A percentile compares a stretch with the other conserved stretches of the same genome.
Evolutionary conservation across 2,888 invertebrate genomes (phyloP).

Genomic region (Ochropleura plecta): DNA sequence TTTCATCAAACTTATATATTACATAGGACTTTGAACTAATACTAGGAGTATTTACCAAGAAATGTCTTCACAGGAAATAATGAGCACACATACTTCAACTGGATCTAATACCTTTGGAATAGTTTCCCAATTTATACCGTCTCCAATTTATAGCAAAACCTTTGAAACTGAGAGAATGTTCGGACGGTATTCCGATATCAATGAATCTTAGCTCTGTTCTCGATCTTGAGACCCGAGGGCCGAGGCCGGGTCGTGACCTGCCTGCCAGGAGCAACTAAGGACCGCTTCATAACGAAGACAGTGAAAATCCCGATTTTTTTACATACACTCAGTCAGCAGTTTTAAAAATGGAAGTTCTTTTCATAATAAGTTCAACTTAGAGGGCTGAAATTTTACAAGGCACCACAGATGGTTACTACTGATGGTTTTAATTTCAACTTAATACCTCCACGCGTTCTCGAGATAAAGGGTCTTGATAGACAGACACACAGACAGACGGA

Average conservation of each 20-base stretch:
- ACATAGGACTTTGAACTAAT: conserved; percentile 26
- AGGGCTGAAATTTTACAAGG: no score
- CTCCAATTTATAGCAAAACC: conserved; percentile 66
- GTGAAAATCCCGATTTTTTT: conserved; percentile 14
- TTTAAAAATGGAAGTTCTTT: conserved; percentile 24
- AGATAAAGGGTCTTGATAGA: no score
- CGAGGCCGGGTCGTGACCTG: conserved; percentile 76
- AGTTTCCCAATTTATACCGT: conserved; percentile 62
- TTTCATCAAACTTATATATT: no score
- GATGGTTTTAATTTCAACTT: no score
- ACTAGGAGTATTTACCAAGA: conserved; percentile 7
- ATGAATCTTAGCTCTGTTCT: conserved; percentile 72
- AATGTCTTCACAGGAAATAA: conserved; percentile 37
- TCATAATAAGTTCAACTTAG: neutral
- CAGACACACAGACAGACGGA: no score
- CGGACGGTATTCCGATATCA: conserved; percentile 73
- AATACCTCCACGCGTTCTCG: no score
- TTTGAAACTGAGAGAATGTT: conserved; percentile 68
- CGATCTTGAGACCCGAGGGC: conserved; percentile 70
- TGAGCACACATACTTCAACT: conserved; percentile 49
- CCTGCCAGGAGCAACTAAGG: conserved; percentile 75
- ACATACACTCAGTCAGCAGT: conserved; percentile 1
- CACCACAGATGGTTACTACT: no score
- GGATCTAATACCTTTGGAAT: conserved; percentile 55
- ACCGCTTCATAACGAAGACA: conserved; percentile 52